Conservation (phyloP, 2,113 vertebrate genomes). For the Peromyscus polionotus region DNA sequence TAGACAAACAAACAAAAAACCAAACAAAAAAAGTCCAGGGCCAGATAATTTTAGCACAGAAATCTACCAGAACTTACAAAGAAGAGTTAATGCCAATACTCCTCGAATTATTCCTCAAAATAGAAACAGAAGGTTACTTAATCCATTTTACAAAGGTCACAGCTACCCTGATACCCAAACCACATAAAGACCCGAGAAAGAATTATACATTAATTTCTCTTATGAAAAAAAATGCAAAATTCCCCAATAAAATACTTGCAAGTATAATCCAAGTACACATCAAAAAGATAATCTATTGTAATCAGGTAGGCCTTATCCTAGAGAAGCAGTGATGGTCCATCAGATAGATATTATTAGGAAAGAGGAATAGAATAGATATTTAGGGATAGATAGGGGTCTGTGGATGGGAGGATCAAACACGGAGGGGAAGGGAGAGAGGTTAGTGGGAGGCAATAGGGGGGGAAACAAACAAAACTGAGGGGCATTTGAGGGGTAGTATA, state of each 20-base stretch:
- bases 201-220: neutral
- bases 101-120: neutral
- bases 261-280: neutral
- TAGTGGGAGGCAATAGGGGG: neutral
- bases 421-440: neutral
- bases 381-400: neutral
- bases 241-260: neutral
- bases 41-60: neutral
- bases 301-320: neutral
- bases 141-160: neutral
- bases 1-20: too few species aligned
- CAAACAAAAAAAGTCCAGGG: neutral
- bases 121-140: neutral
- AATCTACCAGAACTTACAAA: neutral
- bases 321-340: neutral
- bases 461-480: neutral
- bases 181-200: neutral
- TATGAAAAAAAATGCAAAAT: neutral
- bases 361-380: neutral
- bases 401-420: neutral
- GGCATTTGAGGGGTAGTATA: neutral
- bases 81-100: neutral
- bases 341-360: neutral
- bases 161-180: neutral
- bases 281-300: neutral